phyloP scores from a whole-genome alignment of 2,888 invertebrate genomes.

The Drosophila recens region DNA sequence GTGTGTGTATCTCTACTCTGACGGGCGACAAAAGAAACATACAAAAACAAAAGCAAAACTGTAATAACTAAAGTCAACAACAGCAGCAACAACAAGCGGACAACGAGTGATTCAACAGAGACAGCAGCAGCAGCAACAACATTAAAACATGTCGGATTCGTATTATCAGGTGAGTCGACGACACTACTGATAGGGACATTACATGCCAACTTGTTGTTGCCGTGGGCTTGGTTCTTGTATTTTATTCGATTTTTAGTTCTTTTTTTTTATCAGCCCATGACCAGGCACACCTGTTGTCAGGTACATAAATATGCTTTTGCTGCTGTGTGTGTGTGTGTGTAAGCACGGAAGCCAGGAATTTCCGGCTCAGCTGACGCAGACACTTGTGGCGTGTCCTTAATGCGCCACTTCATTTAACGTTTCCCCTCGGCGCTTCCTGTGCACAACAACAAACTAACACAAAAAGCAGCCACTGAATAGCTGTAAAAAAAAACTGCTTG shows the following conservation, averaged over 20 bases:
- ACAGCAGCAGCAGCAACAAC: constrained; percentile 36
- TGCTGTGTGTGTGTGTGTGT: constrained; percentile 15
- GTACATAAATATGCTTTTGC: constrained; percentile 11
- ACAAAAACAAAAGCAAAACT: constrained; percentile 20
- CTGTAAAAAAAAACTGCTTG: constrained; percentile 9
- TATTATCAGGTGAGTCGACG: constrained; percentile 84
- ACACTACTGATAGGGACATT: constrained; percentile 49
- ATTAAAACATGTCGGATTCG: constrained; percentile 85
- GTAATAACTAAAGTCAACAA: constrained; percentile 39
- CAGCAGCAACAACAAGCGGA: constrained; percentile 33
- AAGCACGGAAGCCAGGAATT: constrained; percentile 47
- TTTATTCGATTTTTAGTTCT: constrained; percentile 15
- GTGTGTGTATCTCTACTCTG: constrained; percentile 46
- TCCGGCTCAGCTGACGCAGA: constrained; percentile 69
- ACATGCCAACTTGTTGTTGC: constrained; percentile 43
- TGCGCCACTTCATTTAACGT: constrained; percentile 42
- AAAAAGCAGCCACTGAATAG: neutral
- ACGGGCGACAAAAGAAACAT: constrained; percentile 56
- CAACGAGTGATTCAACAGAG: constrained; percentile 47
- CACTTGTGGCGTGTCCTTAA: constrained; percentile 64
- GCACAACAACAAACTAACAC: constrained; percentile 11
- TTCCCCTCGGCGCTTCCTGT: constrained; percentile 42
- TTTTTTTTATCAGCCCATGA: constrained; percentile 35
- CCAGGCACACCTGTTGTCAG: constrained; percentile 54
- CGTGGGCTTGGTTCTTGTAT: constrained; percentile 17